phyloP scores from a whole-genome alignment of 2,888 invertebrate species.

The Troglohyphantes excavatus region DNA sequence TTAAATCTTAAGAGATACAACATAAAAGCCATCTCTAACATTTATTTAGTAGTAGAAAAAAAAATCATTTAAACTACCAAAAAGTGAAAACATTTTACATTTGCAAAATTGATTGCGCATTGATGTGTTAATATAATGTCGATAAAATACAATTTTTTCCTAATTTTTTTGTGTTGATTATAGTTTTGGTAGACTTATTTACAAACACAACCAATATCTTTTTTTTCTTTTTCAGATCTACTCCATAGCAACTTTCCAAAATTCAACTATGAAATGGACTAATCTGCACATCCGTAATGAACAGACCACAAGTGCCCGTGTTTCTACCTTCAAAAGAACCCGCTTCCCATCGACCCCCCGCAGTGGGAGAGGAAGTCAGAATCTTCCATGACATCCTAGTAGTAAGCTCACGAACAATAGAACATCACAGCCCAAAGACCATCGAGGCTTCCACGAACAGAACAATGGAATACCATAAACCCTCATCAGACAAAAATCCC shows the following conservation, averaged over 20 bases:
- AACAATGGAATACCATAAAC: too few relatives aligned
- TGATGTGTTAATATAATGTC: too few relatives aligned
- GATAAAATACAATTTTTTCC: too few relatives aligned
- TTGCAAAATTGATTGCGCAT: too few relatives aligned
- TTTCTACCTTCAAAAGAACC: neutral
- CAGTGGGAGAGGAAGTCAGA: conserved; percentile 58
- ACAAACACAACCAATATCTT: neutral
- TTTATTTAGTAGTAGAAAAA: too few relatives aligned
- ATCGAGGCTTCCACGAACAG: too few relatives aligned
- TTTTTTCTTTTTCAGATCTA: conserved; percentile 21
- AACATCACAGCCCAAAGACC: neutral
- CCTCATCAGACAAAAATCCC: neutral
- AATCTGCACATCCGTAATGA: conserved; percentile 25
- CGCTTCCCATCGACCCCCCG: conserved; percentile 49
- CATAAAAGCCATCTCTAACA: too few relatives aligned
- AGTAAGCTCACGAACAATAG: neutral
- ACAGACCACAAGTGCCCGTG: conserved; percentile 6
- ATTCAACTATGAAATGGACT: conserved; percentile 23
- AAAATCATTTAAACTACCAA: too few relatives aligned
- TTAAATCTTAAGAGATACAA: too few relatives aligned
- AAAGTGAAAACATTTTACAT: too few relatives aligned
- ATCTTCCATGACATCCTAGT: conserved; percentile 45
- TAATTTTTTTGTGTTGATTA: too few relatives aligned
- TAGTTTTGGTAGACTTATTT: too few relatives aligned
- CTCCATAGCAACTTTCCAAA: neutral